A percentile compares a stretch with the other conserved stretches of the same genome.
Conservation (phyloP, 2,113 vertebrate genomes). For the Poeciliopsis prolifica region DNA sequence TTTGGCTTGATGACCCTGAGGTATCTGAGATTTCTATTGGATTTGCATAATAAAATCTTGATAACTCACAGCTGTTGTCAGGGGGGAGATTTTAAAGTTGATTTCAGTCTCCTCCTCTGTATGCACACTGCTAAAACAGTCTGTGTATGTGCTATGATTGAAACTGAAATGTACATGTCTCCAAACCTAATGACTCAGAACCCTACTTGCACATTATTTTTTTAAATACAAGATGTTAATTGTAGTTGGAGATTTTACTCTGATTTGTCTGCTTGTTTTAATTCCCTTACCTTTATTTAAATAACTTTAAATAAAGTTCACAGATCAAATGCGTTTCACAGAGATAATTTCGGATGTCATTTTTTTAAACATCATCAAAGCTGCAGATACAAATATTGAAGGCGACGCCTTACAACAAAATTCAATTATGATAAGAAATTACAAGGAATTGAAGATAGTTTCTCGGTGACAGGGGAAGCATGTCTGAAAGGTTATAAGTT, state of each 20-base stretch:
- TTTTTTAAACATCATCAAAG: not conserved
- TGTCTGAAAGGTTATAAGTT: not conserved
- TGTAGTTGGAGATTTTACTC: conserved; percentile 16
- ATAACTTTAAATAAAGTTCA: not conserved
- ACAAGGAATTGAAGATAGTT: not conserved
- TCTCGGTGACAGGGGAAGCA: not conserved
- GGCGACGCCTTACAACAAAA: not conserved
- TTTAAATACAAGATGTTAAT: conserved; percentile 12
- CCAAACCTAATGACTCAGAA: conserved; percentile 30
- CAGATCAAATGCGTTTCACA: not conserved
- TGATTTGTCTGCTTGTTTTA: conserved; percentile 12
- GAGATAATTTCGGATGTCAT: not conserved
- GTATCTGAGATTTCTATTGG: conserved; percentile 5
- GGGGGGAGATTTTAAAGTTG: conserved; percentile 1
- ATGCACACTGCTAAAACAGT: conserved; percentile 17
- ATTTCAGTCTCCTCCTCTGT: conserved; percentile 1
- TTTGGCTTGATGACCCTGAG: conserved; percentile 6
- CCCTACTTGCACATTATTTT: conserved; percentile 18
- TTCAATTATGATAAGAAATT: conserved; percentile 16
- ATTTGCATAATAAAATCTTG: conserved; percentile 42
- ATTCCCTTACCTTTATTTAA: not conserved
- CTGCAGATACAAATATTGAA: not conserved
- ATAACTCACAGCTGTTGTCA: conserved; percentile 20
- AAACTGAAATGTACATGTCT: not conserved
- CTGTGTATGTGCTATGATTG: not conserved